Percentiles rank a stretch among this genome's conserved stretches.
phyloP scores from a whole-genome alignment of 2,797 vertebrate genomes.

The Leptatherina wallacei region DNA sequence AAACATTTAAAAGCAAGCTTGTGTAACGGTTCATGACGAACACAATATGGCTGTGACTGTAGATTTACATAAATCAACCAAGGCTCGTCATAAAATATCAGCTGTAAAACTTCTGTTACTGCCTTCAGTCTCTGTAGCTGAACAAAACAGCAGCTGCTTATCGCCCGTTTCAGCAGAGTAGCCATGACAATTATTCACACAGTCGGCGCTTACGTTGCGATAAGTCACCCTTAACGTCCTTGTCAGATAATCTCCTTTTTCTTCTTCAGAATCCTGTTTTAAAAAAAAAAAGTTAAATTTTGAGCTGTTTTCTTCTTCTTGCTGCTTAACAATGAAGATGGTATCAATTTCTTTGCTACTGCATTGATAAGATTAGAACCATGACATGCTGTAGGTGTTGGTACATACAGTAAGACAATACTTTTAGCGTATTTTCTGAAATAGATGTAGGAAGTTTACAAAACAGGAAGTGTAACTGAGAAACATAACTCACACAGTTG shows the following conservation, averaged over 20 bases:
- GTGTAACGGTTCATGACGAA: not conserved
- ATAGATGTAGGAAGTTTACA: not conserved
- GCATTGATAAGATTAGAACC: not conserved
- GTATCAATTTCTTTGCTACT: not conserved
- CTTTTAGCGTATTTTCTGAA: slow-evolving; percentile 10
- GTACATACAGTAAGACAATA: not conserved
- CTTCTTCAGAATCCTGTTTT: slow-evolving; percentile 88
- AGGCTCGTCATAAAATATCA: not conserved
- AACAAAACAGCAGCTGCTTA: slow-evolving; percentile 32
- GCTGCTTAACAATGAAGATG: not conserved
- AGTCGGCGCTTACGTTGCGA: slow-evolving; percentile 73
- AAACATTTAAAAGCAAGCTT: not conserved
- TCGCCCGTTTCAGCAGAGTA: slow-evolving; percentile 28
- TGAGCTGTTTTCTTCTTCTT: not conserved
- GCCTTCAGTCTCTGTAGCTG: slow-evolving; percentile 10
- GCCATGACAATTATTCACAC: slow-evolving; percentile 5
- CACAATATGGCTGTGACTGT: not conserved
- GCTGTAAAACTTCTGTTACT: not conserved
- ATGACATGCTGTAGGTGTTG: not conserved
- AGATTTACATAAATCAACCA: not conserved
- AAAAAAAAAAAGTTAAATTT: not conserved
- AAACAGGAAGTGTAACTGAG: slow-evolving; percentile 49
- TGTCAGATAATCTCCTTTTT: slow-evolving; percentile 89
- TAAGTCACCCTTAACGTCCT: slow-evolving; percentile 85
- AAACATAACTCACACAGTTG: slow-evolving; percentile 87